Evolutionary conservation across 2,888 invertebrate genomes (phyloP).

Genomic region (Rhodophaea formosa): DNA sequence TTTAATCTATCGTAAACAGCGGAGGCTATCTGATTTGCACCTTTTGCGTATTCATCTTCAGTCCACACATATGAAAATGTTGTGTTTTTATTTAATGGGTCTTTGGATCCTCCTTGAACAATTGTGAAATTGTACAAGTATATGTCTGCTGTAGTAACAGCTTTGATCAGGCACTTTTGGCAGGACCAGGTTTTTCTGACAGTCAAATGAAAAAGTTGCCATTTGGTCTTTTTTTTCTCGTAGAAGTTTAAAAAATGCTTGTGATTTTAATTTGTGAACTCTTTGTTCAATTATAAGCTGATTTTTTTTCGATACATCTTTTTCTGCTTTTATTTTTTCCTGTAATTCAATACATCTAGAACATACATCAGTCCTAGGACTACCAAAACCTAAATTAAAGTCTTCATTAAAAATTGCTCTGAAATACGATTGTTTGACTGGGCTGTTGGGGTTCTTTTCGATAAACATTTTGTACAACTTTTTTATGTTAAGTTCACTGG

Average conservation of each 20-base stretch:
- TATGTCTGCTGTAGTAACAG: not conserved
- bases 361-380: too few species aligned
- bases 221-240: not conserved
- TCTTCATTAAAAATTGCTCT: too few species aligned
- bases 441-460: not conserved
- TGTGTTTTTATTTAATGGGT: not conserved
- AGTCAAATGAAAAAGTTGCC: not conserved
- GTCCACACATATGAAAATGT: not conserved
- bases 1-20: not conserved
- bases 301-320: not conserved
- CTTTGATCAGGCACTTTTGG: not conserved
- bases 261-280: not conserved
- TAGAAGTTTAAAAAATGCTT: not conserved
- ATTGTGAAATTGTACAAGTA: not conserved
- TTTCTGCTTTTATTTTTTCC: not conserved
- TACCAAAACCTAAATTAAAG: too few species aligned
- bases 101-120: not conserved
- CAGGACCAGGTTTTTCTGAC: not conserved
- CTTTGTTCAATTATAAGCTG: not conserved
- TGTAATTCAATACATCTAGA: too few species aligned
- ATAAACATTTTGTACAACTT: not conserved
- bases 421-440: not conserved
- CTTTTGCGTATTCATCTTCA: not conserved
- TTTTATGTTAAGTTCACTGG: not conserved
- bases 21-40: not conserved